Evolutionary conservation across 1,140 invertebrate genomes (phyloP).

Genomic region (Trichogramma pretiosum): DNA sequence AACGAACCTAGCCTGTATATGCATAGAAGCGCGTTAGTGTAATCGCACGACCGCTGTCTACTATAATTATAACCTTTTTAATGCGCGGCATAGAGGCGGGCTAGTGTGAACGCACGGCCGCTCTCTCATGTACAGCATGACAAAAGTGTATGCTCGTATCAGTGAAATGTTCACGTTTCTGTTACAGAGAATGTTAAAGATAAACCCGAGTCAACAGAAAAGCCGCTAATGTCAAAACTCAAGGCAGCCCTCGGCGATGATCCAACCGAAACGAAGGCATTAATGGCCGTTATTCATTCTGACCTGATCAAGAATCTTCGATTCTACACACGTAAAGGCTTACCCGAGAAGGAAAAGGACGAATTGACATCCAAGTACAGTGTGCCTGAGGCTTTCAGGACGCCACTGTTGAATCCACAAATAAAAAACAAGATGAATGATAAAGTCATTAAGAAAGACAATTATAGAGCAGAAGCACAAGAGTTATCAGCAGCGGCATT

Average conservation of each 20-base stretch:
- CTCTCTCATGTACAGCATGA: too few relatives aligned
- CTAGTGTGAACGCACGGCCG: too few relatives aligned
- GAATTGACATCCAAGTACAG: neutral
- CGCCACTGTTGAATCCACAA: neutral
- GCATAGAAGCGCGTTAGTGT: too few relatives aligned
- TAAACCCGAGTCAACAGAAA: too few relatives aligned
- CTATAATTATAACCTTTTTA: too few relatives aligned
- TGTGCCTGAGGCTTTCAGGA: neutral
- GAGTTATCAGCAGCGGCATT: neutral
- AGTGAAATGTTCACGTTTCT: too few relatives aligned
- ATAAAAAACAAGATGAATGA: neutral
- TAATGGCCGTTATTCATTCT: neutral
- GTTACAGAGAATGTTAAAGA: too few relatives aligned
- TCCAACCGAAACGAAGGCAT: neutral
- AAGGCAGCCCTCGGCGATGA: neutral
- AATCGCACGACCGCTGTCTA: too few relatives aligned
- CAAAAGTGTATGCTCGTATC: too few relatives aligned
- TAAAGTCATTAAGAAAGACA: neutral
- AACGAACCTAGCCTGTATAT: too few relatives aligned
- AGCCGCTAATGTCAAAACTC: neutral
- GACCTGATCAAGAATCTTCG: neutral
- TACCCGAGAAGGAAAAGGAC: neutral
- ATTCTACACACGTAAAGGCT: neutral
- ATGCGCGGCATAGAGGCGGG: too few relatives aligned
- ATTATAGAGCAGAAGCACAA: neutral